A percentile compares a stretch with the other conserved stretches of the same genome.
Conservation (phyloP, 2,888 invertebrate genomes). For the Hirtodrosophila cameraria region DNA sequence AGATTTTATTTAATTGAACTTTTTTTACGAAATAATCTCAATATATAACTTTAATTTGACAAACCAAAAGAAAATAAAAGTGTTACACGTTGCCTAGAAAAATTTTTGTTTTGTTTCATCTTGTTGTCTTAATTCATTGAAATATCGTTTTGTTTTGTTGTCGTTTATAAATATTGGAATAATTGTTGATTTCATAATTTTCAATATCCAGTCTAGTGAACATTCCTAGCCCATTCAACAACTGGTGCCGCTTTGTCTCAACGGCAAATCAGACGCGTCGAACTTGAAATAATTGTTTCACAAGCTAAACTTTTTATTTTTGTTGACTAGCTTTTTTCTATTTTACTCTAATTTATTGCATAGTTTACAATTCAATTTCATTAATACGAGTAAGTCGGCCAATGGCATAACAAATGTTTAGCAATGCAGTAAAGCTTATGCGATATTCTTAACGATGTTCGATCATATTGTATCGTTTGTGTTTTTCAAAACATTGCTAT, state of each 20-base stretch:
- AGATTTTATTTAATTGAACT: neutral
- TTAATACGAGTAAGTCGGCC: neutral
- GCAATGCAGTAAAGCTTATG: neutral
- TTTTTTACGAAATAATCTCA: too few species aligned
- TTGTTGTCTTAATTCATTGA: neutral
- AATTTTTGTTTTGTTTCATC: neutral
- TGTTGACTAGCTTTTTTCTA: slow-evolving; percentile 4
- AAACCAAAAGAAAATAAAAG: neutral
- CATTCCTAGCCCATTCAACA: neutral
- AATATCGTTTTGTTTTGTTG: neutral
- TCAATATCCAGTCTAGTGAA: neutral
- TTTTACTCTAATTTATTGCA: slow-evolving; percentile 9
- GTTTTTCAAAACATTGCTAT: too few species aligned
- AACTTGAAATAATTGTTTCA: slow-evolving; percentile 54
- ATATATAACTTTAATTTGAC: neutral
- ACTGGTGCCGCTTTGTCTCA: slow-evolving; percentile 21
- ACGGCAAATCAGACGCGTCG: slow-evolving; percentile 23
- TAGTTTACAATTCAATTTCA: slow-evolving; percentile 11
- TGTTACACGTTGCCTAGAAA: slow-evolving; percentile 2
- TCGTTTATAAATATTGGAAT: neutral
- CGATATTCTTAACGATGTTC: neutral
- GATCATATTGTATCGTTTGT: too few species aligned
- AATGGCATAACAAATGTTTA: neutral
- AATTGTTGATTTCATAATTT: neutral
- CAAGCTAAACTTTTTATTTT: too few species aligned